Base-by-base conservation (phyloP, 2,797 vertebrate genomes). In the Pseudotriccus pelzelni region DNA sequence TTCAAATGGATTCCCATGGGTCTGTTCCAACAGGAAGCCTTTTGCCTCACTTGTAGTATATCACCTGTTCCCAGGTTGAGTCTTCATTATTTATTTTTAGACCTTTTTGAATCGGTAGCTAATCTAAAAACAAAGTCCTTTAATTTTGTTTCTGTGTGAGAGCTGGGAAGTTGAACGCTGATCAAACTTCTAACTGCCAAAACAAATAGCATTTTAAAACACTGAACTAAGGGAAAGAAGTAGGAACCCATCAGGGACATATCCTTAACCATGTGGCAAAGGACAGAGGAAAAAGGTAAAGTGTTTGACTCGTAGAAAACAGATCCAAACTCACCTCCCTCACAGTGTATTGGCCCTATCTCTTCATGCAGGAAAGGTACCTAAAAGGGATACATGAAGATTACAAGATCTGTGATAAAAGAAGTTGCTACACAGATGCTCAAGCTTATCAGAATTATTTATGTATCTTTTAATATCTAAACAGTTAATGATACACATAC, bases 61-160 rank as follows among this genome's bases (percentile, higher is more conserved):
- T 59, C 50, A 55, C 20, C 27, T 59, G 18, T 69, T 78, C 44
- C 36, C 28, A 69, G 67, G 36, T 2, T 69, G 59, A 89, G 41
- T 5, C 7, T 68, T 66, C 88, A 7, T 80, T 81, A 84, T 81
- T 91, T 96, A 49, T 89, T 92, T 92, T 78, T 74, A 81, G 22
- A 20, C 32, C 14, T 86, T 93, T 91, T 73, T 82, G 58, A 84
- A 89, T 67, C 2, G 2, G 47, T 49, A 73, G 50, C 17, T 94
- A 86, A 93, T 86, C 83, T 88, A 89, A 92, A 93, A 93, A 37
- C 39, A 94, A 96, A 11, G 56, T 62, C 34, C 37, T 92, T 90
- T 72, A 74, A 79, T 85, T 74, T 90, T 81, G 17, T 74, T 74
- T 79, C 76, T 81, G 19, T 47, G 24, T 66, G 78, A 89, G 41